A percentile compares a stretch with the other conserved stretches of the same genome.
phyloP scores from a whole-genome alignment of 2,888 invertebrate species.

The Horisme vitalbata region DNA sequence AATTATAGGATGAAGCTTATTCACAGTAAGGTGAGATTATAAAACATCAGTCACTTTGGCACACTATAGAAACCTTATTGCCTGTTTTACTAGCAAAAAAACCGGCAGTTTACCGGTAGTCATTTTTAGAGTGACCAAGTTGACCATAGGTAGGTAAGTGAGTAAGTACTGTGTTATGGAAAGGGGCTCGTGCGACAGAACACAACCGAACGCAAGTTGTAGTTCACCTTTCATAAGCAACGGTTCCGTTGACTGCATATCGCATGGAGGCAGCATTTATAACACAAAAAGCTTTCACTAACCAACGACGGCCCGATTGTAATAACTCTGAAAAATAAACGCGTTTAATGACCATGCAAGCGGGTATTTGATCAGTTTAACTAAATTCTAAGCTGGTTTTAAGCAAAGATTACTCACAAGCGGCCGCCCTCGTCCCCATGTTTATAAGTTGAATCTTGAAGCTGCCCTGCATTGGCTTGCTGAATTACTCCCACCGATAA shows the following conservation, averaged over 20 bases:
- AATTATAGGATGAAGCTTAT: too few relatives aligned
- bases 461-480: slow-evolving; percentile 85
- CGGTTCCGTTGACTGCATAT: slow-evolving; percentile 71
- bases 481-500: slow-evolving; percentile 53
- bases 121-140: slow-evolving; percentile 30
- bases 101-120: too few relatives aligned
- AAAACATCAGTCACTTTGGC: slow-evolving; percentile 17
- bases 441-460: slow-evolving; percentile 88
- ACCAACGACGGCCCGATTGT: slow-evolving; percentile 61
- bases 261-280: slow-evolving; percentile 67
- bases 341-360: slow-evolving; percentile 74
- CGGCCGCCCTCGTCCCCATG: slow-evolving; percentile 97
- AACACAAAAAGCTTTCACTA: slow-evolving; percentile 76
- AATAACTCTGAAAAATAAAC: slow-evolving; percentile 77
- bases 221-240: slow-evolving; percentile 77
- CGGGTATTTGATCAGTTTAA: slow-evolving; percentile 35
- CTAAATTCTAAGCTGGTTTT: slow-evolving; percentile 23
- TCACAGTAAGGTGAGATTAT: too few relatives aligned
- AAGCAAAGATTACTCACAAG: slow-evolving; percentile 86
- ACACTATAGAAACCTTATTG: neutral
- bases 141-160: slow-evolving; percentile 16
- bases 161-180: slow-evolving; percentile 23
- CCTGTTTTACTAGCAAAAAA: too few relatives aligned
- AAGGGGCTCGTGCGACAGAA: slow-evolving; percentile 33
- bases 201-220: slow-evolving; percentile 27